Evolutionary conservation across 2,797 vertebrate species (phyloP).

Genomic region (Tragopan temminckii): DNA sequence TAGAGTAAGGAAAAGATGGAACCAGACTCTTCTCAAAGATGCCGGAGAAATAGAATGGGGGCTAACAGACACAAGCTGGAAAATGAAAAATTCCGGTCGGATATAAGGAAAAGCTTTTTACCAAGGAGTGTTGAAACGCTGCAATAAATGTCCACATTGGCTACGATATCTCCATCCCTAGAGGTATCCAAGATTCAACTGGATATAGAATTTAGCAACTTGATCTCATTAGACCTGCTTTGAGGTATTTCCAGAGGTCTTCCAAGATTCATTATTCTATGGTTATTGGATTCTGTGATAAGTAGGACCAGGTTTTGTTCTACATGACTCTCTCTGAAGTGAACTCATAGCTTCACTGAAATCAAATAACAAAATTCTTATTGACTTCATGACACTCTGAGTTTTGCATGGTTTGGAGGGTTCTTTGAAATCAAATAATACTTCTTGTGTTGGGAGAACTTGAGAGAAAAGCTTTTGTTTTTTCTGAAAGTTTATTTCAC

Average conservation of each 20-base stretch:
- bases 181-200: not conserved
- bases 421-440: not conserved
- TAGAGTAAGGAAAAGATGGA: not conserved
- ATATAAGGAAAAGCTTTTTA: not conserved
- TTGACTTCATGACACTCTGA: not conserved
- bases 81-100: not conserved
- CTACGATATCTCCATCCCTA: not conserved
- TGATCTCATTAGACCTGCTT: not conserved
- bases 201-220: not conserved
- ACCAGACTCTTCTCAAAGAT: accelerated
- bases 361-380: not conserved
- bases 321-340: not conserved
- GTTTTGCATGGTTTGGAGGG: not conserved
- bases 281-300: not conserved
- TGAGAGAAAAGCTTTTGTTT: not conserved
- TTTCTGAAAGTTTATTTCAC: not conserved
- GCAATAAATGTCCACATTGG: not conserved
- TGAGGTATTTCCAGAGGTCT: not conserved
- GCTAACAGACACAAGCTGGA: not conserved
- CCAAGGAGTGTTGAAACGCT: not conserved
- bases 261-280: not conserved
- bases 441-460: not conserved
- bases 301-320: not conserved
- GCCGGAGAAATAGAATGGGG: not conserved
- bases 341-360: not conserved